Percentiles rank a stretch among this genome's conserved stretches.
Conservation (phyloP, 2,113 vertebrate species). For the Columba livia region DNA sequence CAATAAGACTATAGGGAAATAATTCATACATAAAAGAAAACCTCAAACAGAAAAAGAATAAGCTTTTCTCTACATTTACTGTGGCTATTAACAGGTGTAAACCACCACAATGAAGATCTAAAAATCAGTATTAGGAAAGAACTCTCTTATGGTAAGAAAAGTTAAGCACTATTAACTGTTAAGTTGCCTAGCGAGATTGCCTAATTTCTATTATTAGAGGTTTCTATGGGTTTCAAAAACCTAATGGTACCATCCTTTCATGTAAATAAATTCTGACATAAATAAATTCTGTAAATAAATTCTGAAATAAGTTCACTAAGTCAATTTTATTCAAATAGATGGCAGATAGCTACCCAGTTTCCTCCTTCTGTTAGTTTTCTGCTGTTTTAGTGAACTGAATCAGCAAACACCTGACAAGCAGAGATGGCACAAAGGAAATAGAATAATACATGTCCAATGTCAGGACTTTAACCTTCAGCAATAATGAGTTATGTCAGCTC, state of each 20-base stretch:
- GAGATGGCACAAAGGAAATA: not conserved
- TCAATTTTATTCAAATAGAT: not conserved
- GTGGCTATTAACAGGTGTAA: not conserved
- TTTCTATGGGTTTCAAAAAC: constrained; percentile 4
- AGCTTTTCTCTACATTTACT: not conserved
- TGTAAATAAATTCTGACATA: not conserved
- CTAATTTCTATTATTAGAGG: not conserved
- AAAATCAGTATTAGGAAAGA: not conserved
- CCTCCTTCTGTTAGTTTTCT: not conserved
- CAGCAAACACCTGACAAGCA: not conserved
- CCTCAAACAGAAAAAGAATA: not conserved
- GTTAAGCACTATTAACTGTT: not conserved
- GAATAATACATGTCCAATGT: not conserved
- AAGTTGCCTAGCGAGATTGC: not conserved
- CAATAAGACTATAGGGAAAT: not conserved
- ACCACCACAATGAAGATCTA: not conserved
- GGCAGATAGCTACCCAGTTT: not conserved
- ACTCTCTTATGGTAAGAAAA: not conserved
- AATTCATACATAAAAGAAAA: not conserved
- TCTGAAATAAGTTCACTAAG: not conserved
- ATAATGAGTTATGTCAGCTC: constrained; percentile 18
- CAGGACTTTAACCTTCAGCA: constrained; percentile 31
- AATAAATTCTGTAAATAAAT: not conserved
- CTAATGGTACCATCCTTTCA: not conserved
- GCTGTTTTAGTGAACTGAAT: not conserved